Evolutionary conservation across 1,140 invertebrate species (phyloP).

Genomic region (Penaeus indicus): DNA sequence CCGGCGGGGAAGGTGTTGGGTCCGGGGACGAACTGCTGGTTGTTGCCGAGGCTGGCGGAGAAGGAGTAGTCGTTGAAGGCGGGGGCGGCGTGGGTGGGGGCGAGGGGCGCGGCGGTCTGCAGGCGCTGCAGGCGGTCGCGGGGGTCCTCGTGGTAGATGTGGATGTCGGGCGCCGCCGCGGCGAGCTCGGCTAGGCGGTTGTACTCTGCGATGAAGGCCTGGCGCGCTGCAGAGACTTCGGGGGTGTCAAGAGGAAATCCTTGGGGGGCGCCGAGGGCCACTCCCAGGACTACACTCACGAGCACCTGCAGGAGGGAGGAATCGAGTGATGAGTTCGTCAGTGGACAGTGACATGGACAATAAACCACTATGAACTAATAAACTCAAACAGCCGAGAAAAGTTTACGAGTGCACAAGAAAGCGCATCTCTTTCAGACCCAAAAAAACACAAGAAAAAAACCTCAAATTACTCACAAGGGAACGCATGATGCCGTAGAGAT

Average conservation of each 20-base stretch:
- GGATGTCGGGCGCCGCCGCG: slow-evolving; percentile 47
- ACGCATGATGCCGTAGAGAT: too few species aligned
- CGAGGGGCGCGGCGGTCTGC: not conserved
- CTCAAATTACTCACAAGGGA: too few species aligned
- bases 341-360: not conserved
- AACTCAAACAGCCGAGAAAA: too few species aligned
- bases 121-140: not conserved
- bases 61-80: slow-evolving; percentile 58
- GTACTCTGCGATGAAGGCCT: slow-evolving; percentile 52
- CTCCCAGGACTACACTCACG: slow-evolving; percentile 48
- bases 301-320: slow-evolving; percentile 40
- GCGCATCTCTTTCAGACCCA: too few species aligned
- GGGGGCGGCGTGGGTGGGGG: not conserved
- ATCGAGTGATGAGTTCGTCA: not conserved
- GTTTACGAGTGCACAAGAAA: too few species aligned
- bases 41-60: slow-evolving; percentile 43
- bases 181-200: slow-evolving; percentile 56
- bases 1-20: slow-evolving; percentile 50
- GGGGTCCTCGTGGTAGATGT: slow-evolving; percentile 50
- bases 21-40: slow-evolving; percentile 47
- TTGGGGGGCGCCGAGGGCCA: slow-evolving; percentile 33
- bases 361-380: too few species aligned
- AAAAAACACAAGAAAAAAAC: too few species aligned
- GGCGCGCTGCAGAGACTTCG: slow-evolving; percentile 36
- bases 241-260: slow-evolving; percentile 48